A percentile compares a stretch with the other conserved stretches of the same genome.
Evolutionary conservation across 2,113 vertebrate species (phyloP).

Genomic region (Scomber scombrus): DNA sequence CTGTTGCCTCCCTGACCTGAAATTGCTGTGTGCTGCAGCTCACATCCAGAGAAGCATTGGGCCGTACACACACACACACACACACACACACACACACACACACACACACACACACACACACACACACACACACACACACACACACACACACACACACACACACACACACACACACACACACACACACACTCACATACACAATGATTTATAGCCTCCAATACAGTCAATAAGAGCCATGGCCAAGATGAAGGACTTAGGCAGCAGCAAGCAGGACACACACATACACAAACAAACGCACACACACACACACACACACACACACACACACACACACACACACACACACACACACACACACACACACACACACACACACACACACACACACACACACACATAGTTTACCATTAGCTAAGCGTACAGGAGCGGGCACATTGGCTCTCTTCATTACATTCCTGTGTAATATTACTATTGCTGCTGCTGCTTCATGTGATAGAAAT

Average conservation of each 20-base stretch:
- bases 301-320: conserved; percentile 31
- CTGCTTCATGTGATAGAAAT: not conserved
- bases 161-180: conserved; percentile 50
- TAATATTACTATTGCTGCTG: not conserved
- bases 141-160: conserved; percentile 52
- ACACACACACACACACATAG: conserved; percentile 36
- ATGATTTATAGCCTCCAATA: conserved; percentile 82
- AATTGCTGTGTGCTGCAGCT: conserved; percentile 66
- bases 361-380: conserved; percentile 43
- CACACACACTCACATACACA: conserved; percentile 54
- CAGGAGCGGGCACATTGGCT: conserved; percentile 41
- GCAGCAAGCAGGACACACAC: conserved; percentile 54
- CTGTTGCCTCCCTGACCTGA: conserved; percentile 67
- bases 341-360: conserved; percentile 45
- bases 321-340: conserved; percentile 42
- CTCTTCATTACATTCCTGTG: conserved; percentile 67
- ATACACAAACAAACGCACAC: conserved; percentile 39
- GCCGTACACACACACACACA: conserved; percentile 49
- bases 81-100: conserved; percentile 48
- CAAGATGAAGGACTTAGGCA: conserved; percentile 77
- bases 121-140: conserved; percentile 45
- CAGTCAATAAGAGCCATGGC: conserved; percentile 81
- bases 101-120: conserved; percentile 55
- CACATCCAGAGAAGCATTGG: conserved; percentile 66
- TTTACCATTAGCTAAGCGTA: conserved; percentile 68